A percentile compares a stretch with the other conserved stretches of the same genome.
Conservation (phyloP, 2,113 vertebrate species). For the Azemiops feae region DNA sequence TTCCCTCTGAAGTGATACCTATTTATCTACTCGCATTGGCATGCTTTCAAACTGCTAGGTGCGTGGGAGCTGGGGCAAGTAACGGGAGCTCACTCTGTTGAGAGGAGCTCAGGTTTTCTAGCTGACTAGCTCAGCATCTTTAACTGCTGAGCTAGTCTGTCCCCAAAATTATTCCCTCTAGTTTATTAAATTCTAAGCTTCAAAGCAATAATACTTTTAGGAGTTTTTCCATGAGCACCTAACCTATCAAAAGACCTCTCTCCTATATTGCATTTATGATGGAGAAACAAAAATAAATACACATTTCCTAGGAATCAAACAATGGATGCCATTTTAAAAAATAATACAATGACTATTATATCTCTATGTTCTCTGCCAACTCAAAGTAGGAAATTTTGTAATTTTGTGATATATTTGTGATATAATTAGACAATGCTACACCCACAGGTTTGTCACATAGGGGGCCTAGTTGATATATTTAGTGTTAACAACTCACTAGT, state of each 20-base stretch:
- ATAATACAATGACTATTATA: not conserved
- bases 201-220: not conserved
- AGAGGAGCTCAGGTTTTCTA: not conserved
- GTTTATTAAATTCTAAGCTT: not conserved
- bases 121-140: not conserved
- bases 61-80: not conserved
- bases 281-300: not conserved
- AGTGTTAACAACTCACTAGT: not conserved
- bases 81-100: not conserved
- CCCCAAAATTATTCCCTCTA: not conserved
- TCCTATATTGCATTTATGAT: not conserved
- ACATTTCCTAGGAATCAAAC: not conserved
- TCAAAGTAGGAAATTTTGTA: not conserved
- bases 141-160: not conserved
- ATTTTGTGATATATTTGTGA: not conserved
- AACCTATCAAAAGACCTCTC: not conserved
- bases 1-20: not conserved
- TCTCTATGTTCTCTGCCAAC: not conserved
- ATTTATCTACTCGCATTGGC: not conserved
- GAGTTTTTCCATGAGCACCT: not conserved
- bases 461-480: not conserved
- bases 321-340: not conserved
- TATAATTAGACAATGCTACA: not conserved
- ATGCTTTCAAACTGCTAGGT: not conserved
- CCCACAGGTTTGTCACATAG: not conserved